Evolutionary conservation across 2,797 vertebrate species (phyloP).

Genomic region (Siniperca scherzeri): DNA sequence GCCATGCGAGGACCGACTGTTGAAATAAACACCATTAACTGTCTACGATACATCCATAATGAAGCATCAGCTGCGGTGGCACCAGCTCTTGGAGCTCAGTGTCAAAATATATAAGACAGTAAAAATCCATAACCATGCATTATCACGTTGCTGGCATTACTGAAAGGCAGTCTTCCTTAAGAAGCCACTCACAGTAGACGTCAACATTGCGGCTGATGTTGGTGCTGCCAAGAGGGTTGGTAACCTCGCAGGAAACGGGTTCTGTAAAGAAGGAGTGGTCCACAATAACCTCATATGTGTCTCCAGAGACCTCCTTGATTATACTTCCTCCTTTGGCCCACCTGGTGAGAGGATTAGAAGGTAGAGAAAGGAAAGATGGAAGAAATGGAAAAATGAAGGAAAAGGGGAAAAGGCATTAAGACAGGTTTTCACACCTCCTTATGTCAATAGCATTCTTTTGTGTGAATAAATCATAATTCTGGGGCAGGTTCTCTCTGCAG

Average conservation of each 20-base stretch:
- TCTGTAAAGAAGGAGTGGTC: constrained; percentile 98
- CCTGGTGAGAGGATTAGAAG: constrained; percentile 78
- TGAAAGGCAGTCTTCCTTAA: constrained; percentile 8
- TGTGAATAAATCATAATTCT: constrained; percentile 82
- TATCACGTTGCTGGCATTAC: constrained; percentile 8
- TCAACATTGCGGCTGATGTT: constrained; percentile 98
- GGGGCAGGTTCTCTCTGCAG: constrained; percentile 74
- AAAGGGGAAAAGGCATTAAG: constrained; percentile 53
- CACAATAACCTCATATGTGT: constrained; percentile 94
- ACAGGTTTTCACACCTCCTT: constrained; percentile 59
- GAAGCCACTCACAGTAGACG: constrained; percentile 94
- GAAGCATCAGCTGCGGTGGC: constrained; percentile 8
- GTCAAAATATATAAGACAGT: constrained; percentile 17
- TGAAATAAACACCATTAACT: constrained; percentile 39
- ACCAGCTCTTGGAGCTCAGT: constrained; percentile 6
- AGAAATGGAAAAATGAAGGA: constrained; percentile 31
- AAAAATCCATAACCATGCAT: constrained; percentile 26
- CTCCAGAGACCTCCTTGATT: constrained; percentile 94
- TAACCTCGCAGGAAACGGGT: constrained; percentile 96
- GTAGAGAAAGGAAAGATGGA: constrained; percentile 16
- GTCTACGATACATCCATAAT: constrained; percentile 20
- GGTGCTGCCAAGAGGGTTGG: constrained; percentile 96
- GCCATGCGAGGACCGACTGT: constrained; percentile 97
- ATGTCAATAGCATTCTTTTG: constrained; percentile 71
- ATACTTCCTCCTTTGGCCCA: constrained; percentile 97